Base-by-base conservation (phyloP, 2,113 vertebrate species). In the Crocuta crocuta region DNA sequence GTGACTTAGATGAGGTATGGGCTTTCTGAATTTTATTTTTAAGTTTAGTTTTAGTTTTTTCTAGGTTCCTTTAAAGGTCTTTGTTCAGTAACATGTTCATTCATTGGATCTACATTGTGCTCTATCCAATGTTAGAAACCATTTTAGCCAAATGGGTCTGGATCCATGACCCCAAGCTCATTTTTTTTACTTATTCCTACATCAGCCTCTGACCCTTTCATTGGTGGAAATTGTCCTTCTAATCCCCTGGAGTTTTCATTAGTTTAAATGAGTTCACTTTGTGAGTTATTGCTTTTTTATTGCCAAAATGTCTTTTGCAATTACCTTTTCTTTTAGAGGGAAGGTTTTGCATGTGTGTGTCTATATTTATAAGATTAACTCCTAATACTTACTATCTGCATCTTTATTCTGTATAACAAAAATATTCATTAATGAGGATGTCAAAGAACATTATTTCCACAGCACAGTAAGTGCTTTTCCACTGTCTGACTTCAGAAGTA, bases 361-460 rank as follows among this genome's bases (percentile, higher is more conserved):
- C 9, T 85, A 4, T 61, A 24, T 92, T 78, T 82, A 55, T 5
- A 95, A 48, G 35, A 0, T 89, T 94, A 84, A 81, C 73, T 97
- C 97, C 21, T 88, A 35, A 1, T 43, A 85, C 81, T 87, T 97
- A 92, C 89, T 97, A 43, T 43, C 16, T 96, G 19, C 26, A 96
- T 97, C 81, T 98, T 98, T 81, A 94, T 96, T 98, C 78, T 93
- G 43, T 78, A 33, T 58, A 91, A 74, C 4, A 58, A 89, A 96
- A 98, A 88, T 97, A 97, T 53, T 63, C 78, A 98, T 98, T 98
- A 97, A 97, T 98, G 97, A 98, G 24, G 68, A 58, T 98, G 97
- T 94, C 97, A 93, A 31, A 94, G 78, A 24, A 79, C 4, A 6
- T 94, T 98, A 86, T 96, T 98, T 98, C 97, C 90, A 97, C 95